Conservation (phyloP, 2,113 vertebrate species). For the Xiphophorus hellerii region DNA sequence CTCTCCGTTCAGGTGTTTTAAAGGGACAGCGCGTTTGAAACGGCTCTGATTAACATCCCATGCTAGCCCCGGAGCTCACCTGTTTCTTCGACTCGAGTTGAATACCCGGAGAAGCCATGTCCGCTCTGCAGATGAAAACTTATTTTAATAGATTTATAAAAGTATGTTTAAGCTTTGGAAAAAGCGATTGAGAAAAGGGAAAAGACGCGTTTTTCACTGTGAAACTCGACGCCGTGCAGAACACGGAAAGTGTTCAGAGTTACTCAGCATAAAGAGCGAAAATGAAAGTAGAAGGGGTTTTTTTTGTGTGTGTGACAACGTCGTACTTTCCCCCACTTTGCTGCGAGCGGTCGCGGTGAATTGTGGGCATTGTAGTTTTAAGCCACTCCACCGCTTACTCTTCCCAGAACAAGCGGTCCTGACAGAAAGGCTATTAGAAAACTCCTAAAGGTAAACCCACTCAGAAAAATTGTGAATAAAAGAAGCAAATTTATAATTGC, state of each 20-base stretch:
- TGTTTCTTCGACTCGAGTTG: constrained; percentile 75
- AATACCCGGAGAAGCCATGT: constrained; percentile 74
- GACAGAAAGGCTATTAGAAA: neutral
- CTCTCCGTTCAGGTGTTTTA: neutral
- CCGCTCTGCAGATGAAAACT: constrained; percentile 6
- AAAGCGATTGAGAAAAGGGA: too few relatives aligned
- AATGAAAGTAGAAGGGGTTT: constrained; percentile 74
- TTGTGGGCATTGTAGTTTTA: constrained; percentile 64
- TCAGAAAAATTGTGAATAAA: too few relatives aligned
- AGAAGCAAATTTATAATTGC: too few relatives aligned
- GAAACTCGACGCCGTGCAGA: constrained; percentile 25
- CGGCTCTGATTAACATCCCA: neutral
- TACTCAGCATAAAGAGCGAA: constrained; percentile 77
- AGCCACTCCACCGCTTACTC: neutral
- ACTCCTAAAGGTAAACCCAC: too few relatives aligned
- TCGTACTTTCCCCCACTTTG: constrained; percentile 56
- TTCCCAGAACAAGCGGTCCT: neutral
- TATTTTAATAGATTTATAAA: neutral
- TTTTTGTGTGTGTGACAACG: constrained; percentile 13
- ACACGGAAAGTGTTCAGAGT: constrained; percentile 37
- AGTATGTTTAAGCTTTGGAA: neutral
- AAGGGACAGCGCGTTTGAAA: rapidly evolving
- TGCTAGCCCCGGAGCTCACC: constrained; percentile 58
- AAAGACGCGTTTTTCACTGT: neutral
- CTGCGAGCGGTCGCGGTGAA: constrained; percentile 9